Evolutionary conservation across 92 coral and sea anemone genomes (phyloP), one percentile per base, ranked within the genome.

Genomic region (Pocillopora meandrina): DNA sequence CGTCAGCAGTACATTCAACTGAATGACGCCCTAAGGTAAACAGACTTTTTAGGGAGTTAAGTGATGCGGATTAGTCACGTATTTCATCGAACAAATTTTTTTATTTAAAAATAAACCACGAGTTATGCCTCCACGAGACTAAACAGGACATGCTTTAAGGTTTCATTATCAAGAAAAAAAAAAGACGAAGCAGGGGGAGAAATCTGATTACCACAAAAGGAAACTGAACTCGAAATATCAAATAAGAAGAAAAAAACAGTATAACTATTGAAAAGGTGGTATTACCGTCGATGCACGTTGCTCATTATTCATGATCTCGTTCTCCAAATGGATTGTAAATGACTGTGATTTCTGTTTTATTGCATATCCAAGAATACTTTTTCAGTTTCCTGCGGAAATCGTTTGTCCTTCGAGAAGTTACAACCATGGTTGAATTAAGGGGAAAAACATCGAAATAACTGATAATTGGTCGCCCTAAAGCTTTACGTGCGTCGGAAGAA

Each of bases 381-480:
- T 63, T 47, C 61, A 18, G 10, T 0, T 18, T 80, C 18, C 62
- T 12, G 62, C 31, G 61, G 11, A 12, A 61, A 62, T 36, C 12
- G 10, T 31, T n/a, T 55, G 18, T 31, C 1, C 16, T 56, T 26
- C 8, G 23, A 80, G 26, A 56, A 23, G 77, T 49, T 42, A 49
- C 47, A 2, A 31, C 0, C 55, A 66, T 11, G 5, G 76, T 12
- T 42, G 52, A 70, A 52, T 9, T 17, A 8, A 55, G 52, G 16
- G 34, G 7, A 52, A 74, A 74, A 11, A 74, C 55, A 9, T 55
- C 52, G 33, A 80, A 80, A 26, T 18, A 11, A 35, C 20, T 19
- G 11, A 10, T 56, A 71, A 34, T 81, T 71, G 52, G 77, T 81
- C 35, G 77, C 85, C 77, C 21, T 20, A 56, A 57, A 69, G 34